Conservation (phyloP, 2,797 vertebrate species). For the Sebastes iracundus region DNA sequence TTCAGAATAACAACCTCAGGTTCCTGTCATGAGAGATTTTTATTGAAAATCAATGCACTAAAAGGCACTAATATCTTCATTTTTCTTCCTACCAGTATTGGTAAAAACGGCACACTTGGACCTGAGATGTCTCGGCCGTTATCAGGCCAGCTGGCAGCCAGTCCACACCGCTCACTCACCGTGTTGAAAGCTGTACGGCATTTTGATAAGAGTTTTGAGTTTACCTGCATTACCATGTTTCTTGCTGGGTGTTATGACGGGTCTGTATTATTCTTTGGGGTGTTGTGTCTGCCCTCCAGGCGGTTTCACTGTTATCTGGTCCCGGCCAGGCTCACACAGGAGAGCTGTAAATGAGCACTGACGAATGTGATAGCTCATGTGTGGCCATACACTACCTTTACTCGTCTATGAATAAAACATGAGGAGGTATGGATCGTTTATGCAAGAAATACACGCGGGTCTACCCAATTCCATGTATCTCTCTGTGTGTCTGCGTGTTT, state of each 20-base stretch:
- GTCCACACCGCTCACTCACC: constrained; percentile 53
- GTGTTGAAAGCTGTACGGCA: constrained; percentile 66
- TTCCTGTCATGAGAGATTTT: constrained; percentile 10
- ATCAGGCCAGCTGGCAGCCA: constrained; percentile 54
- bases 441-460: constrained; percentile 17
- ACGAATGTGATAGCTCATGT: constrained; percentile 80
- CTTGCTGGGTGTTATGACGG: constrained; percentile 78
- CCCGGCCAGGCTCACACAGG: constrained; percentile 72
- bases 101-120: constrained; percentile 33
- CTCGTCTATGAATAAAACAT: constrained; percentile 79
- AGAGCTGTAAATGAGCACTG: constrained; percentile 74
- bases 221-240: constrained; percentile 77
- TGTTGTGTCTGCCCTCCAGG: constrained; percentile 77
- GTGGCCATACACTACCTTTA: constrained; percentile 72
- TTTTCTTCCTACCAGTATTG: constrained; percentile 9
- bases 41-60: constrained; percentile 40
- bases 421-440: constrained; percentile 59
- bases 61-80: constrained; percentile 19
- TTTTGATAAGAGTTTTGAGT: constrained; percentile 75
- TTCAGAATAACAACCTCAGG: constrained; percentile 1
- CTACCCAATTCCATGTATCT: constrained; percentile 42
- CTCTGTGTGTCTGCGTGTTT: constrained; percentile 17
- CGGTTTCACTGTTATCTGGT: constrained; percentile 80
- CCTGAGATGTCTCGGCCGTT: constrained; percentile 36
- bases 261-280: constrained; percentile 76